Evolutionary conservation across 2,888 invertebrate species (phyloP).

Genomic region (Andrena haemorrhoa): DNA sequence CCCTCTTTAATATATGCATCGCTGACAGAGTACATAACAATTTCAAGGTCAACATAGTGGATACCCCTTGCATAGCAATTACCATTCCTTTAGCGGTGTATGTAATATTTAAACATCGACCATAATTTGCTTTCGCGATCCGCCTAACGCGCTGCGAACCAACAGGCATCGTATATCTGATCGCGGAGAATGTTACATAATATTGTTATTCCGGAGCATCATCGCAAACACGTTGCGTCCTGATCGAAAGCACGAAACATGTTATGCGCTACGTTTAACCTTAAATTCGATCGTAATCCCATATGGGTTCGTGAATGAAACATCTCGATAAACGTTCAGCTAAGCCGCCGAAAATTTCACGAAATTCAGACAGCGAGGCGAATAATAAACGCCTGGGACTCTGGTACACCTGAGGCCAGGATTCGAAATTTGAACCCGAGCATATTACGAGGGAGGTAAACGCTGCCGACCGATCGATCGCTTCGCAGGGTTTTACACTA

Average conservation of each 20-base stretch:
- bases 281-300: conserved; percentile 22
- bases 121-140: background rate
- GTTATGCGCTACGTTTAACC: conserved; percentile 37
- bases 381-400: conserved; percentile 24
- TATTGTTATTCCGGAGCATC: background rate
- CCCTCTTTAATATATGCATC: conserved; percentile 10
- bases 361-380: background rate
- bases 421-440: conserved; percentile 16
- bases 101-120: conserved; percentile 2
- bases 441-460: conserved; percentile 13
- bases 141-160: background rate
- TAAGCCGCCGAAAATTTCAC: background rate
- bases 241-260: background rate
- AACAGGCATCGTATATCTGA: background rate
- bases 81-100: conserved; percentile 41
- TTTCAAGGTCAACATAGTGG: conserved; percentile 63
- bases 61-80: conserved; percentile 57
- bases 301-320: conserved; percentile 9
- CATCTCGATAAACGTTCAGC: background rate
- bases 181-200: conserved; percentile 25
- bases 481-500: background rate
- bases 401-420: background rate
- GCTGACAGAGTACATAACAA: conserved; percentile 55
- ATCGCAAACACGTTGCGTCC: background rate
- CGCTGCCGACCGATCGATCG: conserved; percentile 25